Conservation (phyloP, 2,888 invertebrate genomes). For the Bellardia bayeri region DNA sequence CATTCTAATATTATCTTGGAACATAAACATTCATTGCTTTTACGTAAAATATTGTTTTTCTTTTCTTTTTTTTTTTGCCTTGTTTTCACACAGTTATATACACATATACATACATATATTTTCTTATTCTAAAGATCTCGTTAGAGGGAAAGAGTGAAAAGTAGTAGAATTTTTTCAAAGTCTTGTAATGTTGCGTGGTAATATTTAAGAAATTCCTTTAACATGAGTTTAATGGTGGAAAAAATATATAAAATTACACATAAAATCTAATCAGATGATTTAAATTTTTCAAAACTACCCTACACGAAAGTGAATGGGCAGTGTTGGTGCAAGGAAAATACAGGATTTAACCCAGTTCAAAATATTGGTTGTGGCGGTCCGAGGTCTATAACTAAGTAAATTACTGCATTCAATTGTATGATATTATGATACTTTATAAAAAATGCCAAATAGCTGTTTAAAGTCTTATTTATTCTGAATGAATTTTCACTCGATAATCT, state of each 20-base stretch:
- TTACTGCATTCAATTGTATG: too few relatives aligned
- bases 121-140: slow-evolving; percentile 28
- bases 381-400: too few relatives aligned
- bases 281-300: slow-evolving; percentile 65
- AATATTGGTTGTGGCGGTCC: too few relatives aligned
- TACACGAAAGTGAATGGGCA: slow-evolving; percentile 43
- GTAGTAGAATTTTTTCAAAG: slow-evolving; percentile 50
- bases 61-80: not conserved
- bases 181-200: slow-evolving; percentile 71
- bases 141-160: not conserved
- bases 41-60: slow-evolving; percentile 39
- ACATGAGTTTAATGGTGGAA: slow-evolving; percentile 71
- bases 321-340: not conserved
- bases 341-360: too few relatives aligned
- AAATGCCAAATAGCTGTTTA: too few relatives aligned
- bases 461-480: too few relatives aligned
- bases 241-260: slow-evolving; percentile 72
- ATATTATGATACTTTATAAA: too few relatives aligned
- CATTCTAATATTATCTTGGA: slow-evolving; percentile 73
- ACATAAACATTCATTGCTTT: slow-evolving; percentile 73
- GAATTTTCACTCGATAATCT: too few relatives aligned
- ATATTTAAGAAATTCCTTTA: slow-evolving; percentile 71
- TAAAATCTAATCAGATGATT: slow-evolving; percentile 73
- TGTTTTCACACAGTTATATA: slow-evolving; percentile 17
- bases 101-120: not conserved